Evolutionary conservation across 2,888 invertebrate genomes (phyloP).

Genomic region (Nomada fabriciana): DNA sequence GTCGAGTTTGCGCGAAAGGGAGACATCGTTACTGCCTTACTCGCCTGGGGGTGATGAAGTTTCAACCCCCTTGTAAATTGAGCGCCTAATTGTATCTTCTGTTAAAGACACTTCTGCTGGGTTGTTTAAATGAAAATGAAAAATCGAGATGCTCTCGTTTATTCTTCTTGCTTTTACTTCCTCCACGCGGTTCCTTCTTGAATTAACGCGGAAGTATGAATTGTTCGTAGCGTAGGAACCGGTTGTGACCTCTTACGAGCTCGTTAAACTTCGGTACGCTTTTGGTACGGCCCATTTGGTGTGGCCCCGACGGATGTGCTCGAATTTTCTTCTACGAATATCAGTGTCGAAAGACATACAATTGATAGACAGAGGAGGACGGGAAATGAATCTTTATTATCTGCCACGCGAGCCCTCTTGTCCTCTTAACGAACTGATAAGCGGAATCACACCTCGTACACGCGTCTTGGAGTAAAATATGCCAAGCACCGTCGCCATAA

Average conservation of each 20-base stretch:
- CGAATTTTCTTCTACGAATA: constrained; percentile 13
- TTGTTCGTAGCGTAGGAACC: constrained; percentile 3
- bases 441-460: not conserved
- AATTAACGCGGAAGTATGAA: constrained; percentile 13
- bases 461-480: constrained; percentile 53
- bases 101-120: not conserved
- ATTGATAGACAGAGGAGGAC: constrained; percentile 9
- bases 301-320: constrained; percentile 1
- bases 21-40: not conserved
- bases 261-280: constrained; percentile 6
- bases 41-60: not conserved
- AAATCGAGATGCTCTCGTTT: not conserved
- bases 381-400: constrained; percentile 48
- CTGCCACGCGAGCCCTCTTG: constrained; percentile 8
- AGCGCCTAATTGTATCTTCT: not conserved
- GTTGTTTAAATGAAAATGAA: not conserved
- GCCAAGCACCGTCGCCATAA: constrained; percentile 55
- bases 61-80: not conserved
- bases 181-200: not conserved
- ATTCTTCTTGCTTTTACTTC: not conserved
- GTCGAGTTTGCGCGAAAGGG: not conserved
- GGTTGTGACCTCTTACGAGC: constrained; percentile 29
- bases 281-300: not conserved
- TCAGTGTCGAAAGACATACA: constrained; percentile 26
- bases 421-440: constrained; percentile 31